phyloP scores from a whole-genome alignment of 2,797 vertebrate genomes.

The Enteromius argenteus region DNA sequence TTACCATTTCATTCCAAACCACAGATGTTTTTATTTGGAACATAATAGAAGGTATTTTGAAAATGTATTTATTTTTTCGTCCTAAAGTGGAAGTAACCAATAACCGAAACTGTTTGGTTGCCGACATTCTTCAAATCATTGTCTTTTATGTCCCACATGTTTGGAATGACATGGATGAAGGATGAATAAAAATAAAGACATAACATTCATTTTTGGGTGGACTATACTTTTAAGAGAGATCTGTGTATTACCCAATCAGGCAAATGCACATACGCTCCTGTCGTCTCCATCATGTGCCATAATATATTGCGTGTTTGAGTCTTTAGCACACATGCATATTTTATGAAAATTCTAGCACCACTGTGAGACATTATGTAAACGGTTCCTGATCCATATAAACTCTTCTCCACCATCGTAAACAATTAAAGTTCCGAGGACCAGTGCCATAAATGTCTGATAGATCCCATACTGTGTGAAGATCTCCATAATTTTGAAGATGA shows the following conservation, averaged over 20 bases:
- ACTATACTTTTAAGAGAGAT: neutral
- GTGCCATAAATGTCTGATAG: constrained; percentile 4
- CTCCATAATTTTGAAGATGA: constrained; percentile 7
- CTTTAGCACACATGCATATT: constrained; percentile 15
- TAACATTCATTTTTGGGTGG: neutral
- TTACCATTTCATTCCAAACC: neutral
- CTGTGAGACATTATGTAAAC: constrained; percentile 33
- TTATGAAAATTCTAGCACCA: constrained; percentile 24
- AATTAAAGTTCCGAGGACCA: constrained; percentile 25
- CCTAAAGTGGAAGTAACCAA: no score
- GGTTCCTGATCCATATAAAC: constrained; percentile 6
- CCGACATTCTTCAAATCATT: neutral
- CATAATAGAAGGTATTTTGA: neutral
- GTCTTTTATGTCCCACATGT: neutral
- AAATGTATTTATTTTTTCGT: neutral
- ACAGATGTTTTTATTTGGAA: neutral
- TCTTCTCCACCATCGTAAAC: constrained; percentile 8
- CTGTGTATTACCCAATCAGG: neutral
- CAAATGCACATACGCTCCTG: neutral
- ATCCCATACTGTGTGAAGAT: constrained; percentile 31
- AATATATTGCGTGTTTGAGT: neutral
- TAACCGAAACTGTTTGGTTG: neutral
- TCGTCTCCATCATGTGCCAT: neutral
- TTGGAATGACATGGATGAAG: neutral
- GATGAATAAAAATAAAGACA: neutral